Base-by-base conservation (phyloP, 2,888 invertebrate species). In the Melinopterus prodromus region DNA sequence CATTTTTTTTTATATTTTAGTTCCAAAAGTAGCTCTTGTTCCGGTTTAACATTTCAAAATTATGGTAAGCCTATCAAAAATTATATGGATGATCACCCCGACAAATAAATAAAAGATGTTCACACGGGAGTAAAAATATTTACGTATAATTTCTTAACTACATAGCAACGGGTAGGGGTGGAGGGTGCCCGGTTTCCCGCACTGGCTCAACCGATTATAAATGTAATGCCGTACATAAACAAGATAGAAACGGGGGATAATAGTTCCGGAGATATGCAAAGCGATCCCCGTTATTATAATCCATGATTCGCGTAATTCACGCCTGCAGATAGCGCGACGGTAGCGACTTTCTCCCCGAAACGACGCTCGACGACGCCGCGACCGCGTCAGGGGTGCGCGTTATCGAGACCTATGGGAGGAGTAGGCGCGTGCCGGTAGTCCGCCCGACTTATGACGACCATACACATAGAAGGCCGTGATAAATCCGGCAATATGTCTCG, bases 231-330 rank as follows among this genome's bases (percentile, higher is more conserved):
- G 83, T 83, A 85, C 86, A 87, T 88, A 87, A 88, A 88, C 88
- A 88, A 87, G 88, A 88, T 87, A 87, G 87, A 87, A 86, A 83
- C 82, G 80, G 83, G 82, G 88, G 87, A 88, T 88, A 88, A 89
- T 88, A 87, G 86, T 85, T 82, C 84, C 86, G 85, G 86, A 87
- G 89, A 89, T 89, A 89, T 89, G 88, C 89, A 88, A 88, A 88
- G 86, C 87, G 87, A 85, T 86, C 86, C 9, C 87, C 88, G 88
- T 89, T 89, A 88, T 89, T 88, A 88, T 89, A 89, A 89, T 88
- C 88, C 88, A 87, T 88, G 88, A 88, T 87, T 87, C 87, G 86
- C 88, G 88, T 88, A 88, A 88, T 87, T 88, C 88, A 88, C 87
- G 83, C 82, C 78, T 77, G 82, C 81, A 83, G 85, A 85, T 84